Evolutionary conservation across 2,888 invertebrate species (phyloP), one percentile per base, ranked within the genome.

Genomic region (Amphipoea lucens): DNA sequence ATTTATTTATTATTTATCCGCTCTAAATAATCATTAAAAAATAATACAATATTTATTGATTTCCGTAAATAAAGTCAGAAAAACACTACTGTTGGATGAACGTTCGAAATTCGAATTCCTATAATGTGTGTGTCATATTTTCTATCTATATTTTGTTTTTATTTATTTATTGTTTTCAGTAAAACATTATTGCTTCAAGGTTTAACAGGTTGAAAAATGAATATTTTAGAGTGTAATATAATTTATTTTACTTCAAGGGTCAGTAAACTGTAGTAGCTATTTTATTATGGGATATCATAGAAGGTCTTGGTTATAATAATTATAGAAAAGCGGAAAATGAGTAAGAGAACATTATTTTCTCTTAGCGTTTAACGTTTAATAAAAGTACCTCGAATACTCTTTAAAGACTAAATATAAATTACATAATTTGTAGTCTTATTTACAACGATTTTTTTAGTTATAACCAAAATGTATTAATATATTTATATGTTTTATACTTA

Each of bases 311-410:
- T 82, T 70, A 73, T 86, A 84, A 75, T 87, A 75, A 79, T 81
- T 87, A 81, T 83, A 81, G 65, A 81, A 81, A 87, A 87, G 40
- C 72, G 76, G 23, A 78, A 60, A 89, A 89, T 90, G 83, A 89
- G 84, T 90, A 74, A 67, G 88, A 87, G 84, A 89, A 84, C 73
- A 72, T 82, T 51, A 20, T 74, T 71, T 74, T 86, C 87, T 90
- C 86, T 85, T 85, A 92, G 90, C 85, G 89, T 92, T 90, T 87
- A 83, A 89, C 83, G 87, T 84, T 87, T 42, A 40, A 70, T 68
- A 73, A 48, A 72, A 91, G 93, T 95, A 95, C 95, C 95, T 93
- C 92, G 90, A 90, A 94, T 95, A 93, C 93, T 95, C 93, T 60
- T n/a, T 14, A 51, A 79, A 76, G 0, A 81, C 42, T 71, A n/a